Evolutionary conservation across 2,797 vertebrate species (phyloP).

Genomic region (Sus cebifrons): DNA sequence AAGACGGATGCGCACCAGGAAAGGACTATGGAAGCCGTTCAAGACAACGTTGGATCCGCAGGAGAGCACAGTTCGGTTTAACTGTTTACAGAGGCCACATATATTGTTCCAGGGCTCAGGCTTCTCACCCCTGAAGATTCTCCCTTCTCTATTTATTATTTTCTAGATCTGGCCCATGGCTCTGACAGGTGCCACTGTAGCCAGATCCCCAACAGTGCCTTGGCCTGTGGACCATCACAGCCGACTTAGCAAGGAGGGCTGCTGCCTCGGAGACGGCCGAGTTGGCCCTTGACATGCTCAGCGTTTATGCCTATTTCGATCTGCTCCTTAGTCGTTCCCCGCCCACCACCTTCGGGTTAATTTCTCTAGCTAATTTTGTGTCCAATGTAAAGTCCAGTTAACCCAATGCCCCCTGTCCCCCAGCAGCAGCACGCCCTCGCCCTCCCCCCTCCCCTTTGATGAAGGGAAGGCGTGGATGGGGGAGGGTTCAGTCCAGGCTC

Average conservation of each 20-base stretch:
- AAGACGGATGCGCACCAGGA: not conserved
- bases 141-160: slow-evolving; percentile 84
- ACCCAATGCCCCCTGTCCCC: not conserved
- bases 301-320: not conserved
- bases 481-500: not conserved
- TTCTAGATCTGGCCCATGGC: slow-evolving; percentile 67
- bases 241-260: not conserved
- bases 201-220: slow-evolving; percentile 69
- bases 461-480: not conserved
- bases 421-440: not conserved
- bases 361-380: slow-evolving; percentile 49
- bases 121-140: not conserved
- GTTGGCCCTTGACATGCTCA: not conserved
- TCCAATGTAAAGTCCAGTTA: slow-evolving; percentile 10
- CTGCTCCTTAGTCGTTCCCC: not conserved
- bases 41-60: not conserved
- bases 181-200: slow-evolving; percentile 2
- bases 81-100: slow-evolving; percentile 75
- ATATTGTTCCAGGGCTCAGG: slow-evolving; percentile 52
- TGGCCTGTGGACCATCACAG: not conserved
- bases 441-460: not conserved
- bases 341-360: not conserved
- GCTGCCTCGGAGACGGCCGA: not conserved
- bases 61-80: slow-evolving; percentile 45
- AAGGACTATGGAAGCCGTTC: not conserved